Percentiles rank a stretch among this genome's conserved stretches.
Evolutionary conservation across 92 coral and sea anemone species (phyloP).

Genomic region (Parazoanthus atlanticus): DNA sequence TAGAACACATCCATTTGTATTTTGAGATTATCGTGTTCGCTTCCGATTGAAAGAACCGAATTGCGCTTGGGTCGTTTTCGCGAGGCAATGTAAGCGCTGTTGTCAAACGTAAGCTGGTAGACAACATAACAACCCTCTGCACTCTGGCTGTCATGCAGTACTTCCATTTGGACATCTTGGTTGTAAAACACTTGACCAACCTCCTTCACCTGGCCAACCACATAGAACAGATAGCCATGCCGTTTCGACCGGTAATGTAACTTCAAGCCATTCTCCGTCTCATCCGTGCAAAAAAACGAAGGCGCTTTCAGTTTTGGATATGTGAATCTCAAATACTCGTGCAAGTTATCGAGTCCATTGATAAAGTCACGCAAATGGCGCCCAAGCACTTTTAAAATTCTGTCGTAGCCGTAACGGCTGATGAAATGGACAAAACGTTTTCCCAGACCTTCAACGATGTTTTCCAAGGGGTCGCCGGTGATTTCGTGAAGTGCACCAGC

Average conservation of each 20-base stretch:
- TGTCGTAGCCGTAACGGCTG: slow-evolving; percentile 84
- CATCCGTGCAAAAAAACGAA: slow-evolving; percentile 83
- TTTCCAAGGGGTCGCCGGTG: slow-evolving; percentile 58
- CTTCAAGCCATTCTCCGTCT: slow-evolving; percentile 78
- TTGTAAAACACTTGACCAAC: slow-evolving; percentile 77
- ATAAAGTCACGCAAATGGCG: slow-evolving; percentile 88
- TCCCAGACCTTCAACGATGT: slow-evolving; percentile 66
- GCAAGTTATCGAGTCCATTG: slow-evolving; percentile 84
- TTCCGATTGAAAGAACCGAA: slow-evolving; percentile 76
- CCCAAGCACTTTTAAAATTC: slow-evolving; percentile 77
- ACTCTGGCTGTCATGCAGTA: slow-evolving; percentile 61
- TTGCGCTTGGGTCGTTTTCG: slow-evolving; percentile 78
- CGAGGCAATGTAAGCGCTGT: slow-evolving; percentile 72
- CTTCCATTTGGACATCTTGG: slow-evolving; percentile 76
- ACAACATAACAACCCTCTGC: slow-evolving; percentile 74
- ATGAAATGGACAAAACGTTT: slow-evolving; percentile 71
- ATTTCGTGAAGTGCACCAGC: slow-evolving; percentile 57
- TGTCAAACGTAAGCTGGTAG: slow-evolving; percentile 74
- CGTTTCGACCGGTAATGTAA: slow-evolving; percentile 86
- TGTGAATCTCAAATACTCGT: slow-evolving; percentile 83
- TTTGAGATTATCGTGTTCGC: slow-evolving; percentile 68
- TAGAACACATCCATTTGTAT: slow-evolving; percentile 86
- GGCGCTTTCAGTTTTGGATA: slow-evolving; percentile 84
- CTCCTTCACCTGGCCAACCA: slow-evolving; percentile 82
- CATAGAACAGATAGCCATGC: slow-evolving; percentile 76